phyloP scores from a whole-genome alignment of 2,113 vertebrate genomes.

The Bubalus kerabau region DNA sequence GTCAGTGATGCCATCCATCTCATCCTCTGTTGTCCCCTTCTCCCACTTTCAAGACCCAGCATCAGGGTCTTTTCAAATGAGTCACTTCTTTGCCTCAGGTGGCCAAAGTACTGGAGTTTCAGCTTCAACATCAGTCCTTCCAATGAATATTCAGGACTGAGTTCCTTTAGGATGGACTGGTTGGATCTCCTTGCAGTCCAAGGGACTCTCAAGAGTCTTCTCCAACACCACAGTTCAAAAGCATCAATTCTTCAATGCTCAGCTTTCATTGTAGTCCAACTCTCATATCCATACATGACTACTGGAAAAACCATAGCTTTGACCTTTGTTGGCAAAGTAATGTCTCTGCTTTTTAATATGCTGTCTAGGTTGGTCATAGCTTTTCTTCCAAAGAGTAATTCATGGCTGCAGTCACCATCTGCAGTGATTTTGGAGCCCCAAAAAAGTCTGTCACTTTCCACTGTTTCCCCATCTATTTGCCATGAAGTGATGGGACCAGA shows the following conservation, averaged over 20 bases:
- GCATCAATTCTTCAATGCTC: background rate
- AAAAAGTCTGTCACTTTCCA: background rate
- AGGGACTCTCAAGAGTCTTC: background rate
- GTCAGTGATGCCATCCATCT: background rate
- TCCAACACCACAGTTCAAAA: background rate
- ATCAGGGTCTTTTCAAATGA: background rate
- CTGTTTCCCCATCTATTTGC: background rate
- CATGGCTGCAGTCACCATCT: background rate
- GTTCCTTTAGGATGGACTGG: background rate
- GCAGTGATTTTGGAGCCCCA: background rate
- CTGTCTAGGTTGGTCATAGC: background rate
- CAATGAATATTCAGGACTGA: background rate
- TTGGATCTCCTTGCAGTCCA: background rate
- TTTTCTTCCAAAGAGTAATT: background rate
- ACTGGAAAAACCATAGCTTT: background rate
- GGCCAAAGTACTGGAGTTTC: background rate
- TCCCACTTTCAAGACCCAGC: background rate
- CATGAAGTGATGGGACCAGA: background rate
- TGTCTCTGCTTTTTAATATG: background rate
- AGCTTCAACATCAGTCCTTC: background rate
- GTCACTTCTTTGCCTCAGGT: background rate
- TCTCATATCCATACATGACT: background rate
- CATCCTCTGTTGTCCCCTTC: background rate
- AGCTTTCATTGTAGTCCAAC: background rate
- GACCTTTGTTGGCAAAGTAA: background rate